Base-by-base conservation (phyloP, 1,140 invertebrate genomes). In the Cephus cinctus region DNA sequence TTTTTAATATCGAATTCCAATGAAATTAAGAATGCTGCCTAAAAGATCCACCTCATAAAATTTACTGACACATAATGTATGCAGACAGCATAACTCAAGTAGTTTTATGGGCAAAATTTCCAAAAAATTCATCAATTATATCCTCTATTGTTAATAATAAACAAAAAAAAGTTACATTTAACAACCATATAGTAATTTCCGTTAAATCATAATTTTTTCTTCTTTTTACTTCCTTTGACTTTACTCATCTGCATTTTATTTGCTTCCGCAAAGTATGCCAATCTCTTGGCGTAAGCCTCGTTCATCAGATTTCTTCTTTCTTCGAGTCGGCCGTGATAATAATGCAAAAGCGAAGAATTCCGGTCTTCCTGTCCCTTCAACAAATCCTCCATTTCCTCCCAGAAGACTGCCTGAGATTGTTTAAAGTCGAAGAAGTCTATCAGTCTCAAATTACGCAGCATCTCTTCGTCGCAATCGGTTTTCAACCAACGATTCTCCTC, bases 381-480 rank as follows among this genome's bases (percentile, higher is more conserved):
- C 12, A 53, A 3, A 0, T 35, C 18, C 2, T 11, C 4, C 25
- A 58, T 36, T 4, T 56, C 25, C 1, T 54, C 42, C 5, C 59
- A 6, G 1, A 55, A 56, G 5, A 2, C 1, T 3, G 5, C 14
- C 12, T 54, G 40, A 41, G 40, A 22, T 8, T 50, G 35, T 4
- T 57, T 12, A 6, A 48, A 46, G 4, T 59, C 34, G 5, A 43
- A 2, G 8, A 61, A 22, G 5, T 53, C 38, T 5, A 38, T 21
- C 5, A 0, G n/a, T 5, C 52, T 27, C 8, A 27, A 42, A 15
- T 43, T 51, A 6, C 23, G 43, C 21, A 56, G 11, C 6, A 46
- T 47, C 6, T 65, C 50, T n/a, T 63, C 45, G 6, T 63, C 52
- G 5, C 3, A 23, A 0, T 50, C 34, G 0, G 46, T 59, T 12